A percentile compares a stretch with the other conserved stretches of the same genome.
These are phyloP conservation scores for Porites divaricata DNA, from an alignment of 92 coral and sea anemone genomes.

Conservation along the genomic window DNA sequence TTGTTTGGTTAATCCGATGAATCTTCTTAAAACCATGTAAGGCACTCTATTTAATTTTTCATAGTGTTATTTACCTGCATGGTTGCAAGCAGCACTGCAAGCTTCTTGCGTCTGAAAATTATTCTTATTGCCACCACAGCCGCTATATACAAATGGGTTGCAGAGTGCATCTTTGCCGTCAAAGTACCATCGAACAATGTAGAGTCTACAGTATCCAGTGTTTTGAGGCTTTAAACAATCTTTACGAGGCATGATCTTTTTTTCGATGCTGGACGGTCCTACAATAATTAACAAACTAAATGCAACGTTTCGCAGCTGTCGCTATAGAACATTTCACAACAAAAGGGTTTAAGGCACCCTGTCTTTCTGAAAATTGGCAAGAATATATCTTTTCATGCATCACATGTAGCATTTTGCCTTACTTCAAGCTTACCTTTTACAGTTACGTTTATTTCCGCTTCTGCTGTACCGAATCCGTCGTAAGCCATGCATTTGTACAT, in stretches of 20 bases:
- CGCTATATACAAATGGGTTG: constrained; percentile 85
- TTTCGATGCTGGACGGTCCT: background rate
- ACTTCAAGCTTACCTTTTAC: constrained; percentile 61
- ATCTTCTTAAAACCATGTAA: no score
- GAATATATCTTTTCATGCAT: no score
- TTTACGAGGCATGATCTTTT: constrained; percentile 41
- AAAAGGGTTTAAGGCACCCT: no score
- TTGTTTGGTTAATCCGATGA: no score
- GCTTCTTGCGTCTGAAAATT: constrained; percentile 70
- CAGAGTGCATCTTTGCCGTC: constrained; percentile 62
- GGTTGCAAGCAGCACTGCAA: constrained; percentile 71
- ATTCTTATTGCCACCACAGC: constrained; percentile 90
- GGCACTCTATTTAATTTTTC: no score
- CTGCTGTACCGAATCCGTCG: constrained; percentile 69
- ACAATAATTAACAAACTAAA: background rate
- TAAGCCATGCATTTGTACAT: constrained; percentile 77
- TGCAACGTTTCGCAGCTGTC: background rate
- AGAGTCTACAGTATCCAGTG: constrained; percentile 74
- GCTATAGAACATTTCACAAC: background rate
- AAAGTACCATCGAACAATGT: constrained; percentile 83
- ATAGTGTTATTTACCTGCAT: constrained; percentile 58
- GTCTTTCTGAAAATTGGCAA: no score
- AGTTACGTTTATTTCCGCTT: constrained; percentile 67
- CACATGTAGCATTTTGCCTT: background rate
- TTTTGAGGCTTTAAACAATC: constrained; percentile 65